Evolutionary conservation across 37 sponge, comb jelly and placozoan species (phyloP), one percentile per base, ranked within the genome.

Genomic region (Cliona cf. orientalis): DNA sequence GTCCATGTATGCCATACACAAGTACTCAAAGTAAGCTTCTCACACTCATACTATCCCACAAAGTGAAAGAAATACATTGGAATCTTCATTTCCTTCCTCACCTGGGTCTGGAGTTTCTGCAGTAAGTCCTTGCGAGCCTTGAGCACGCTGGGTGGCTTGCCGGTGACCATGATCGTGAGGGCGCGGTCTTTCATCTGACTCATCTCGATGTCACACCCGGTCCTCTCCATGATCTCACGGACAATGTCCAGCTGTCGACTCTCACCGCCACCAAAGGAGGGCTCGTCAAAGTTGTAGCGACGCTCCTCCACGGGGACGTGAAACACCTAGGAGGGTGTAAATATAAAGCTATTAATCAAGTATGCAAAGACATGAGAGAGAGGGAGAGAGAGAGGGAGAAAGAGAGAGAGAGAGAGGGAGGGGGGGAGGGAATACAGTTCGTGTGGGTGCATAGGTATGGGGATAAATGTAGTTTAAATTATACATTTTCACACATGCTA

Each of bases 101-200:
- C 95, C 89, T 94, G 92, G 0, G 89, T 95, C 63, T 95, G 95
- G 26, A 95, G 83, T 64, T 85, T 69, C 45, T 49, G 78, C 39
- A 89, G 82, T 40, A 95, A 60, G 1, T 82, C 77, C 42, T 80
- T 80, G 35, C 89, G 66, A 19, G 97, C 95, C 43, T 84, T 41
- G 25, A 71, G 46, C 22, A 97, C 97, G 41, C 37, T 25, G 11
- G 84, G 84, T 3, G 84, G 80, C 25, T 83, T 80, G 28, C 97
- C 97, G 17, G 97, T 85, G 17, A 97, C 91, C 89, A 97, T 88
- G 68, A 97, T 87, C 39, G 94, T 80, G 45, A 97, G 84, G 43
- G 87, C 88, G 41, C 79, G 86, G 58, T 97, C 97, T 35, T 91
- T 90, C 19, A 84, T 67, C 90, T 85, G 76, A 53, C 87, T 91